Evolutionary conservation across 2,113 vertebrate genomes (phyloP).

Genomic region (Gymnobelideus leadbeateri): DNA sequence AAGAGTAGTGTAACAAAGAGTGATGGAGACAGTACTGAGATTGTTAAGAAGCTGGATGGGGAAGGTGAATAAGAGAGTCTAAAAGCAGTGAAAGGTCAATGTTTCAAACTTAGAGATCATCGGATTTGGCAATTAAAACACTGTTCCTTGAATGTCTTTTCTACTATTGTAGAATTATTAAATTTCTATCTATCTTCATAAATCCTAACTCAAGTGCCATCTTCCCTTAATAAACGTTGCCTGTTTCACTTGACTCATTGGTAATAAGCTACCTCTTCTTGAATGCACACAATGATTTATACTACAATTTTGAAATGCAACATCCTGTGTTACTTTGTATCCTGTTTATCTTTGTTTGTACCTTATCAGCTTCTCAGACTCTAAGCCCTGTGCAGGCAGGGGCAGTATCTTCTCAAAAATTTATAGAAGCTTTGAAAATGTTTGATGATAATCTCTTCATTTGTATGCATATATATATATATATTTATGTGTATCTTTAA

Average conservation of each 20-base stretch:
- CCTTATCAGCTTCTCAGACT: not conserved
- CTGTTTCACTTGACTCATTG: not conserved
- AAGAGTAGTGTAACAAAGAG: not conserved
- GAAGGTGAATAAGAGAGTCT: not conserved
- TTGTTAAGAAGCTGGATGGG: not conserved
- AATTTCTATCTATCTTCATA: not conserved
- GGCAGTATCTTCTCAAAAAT: not conserved
- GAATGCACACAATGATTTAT: not conserved
- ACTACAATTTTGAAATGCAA: not conserved
- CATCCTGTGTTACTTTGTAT: not conserved
- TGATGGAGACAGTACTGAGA: not conserved
- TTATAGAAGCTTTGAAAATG: not conserved
- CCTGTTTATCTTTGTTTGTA: not conserved
- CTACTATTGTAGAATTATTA: not conserved
- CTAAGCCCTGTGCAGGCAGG: not conserved
- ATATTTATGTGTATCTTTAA: not conserved
- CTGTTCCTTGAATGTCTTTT: not conserved
- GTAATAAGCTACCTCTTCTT: not conserved
- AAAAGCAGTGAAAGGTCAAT: not conserved
- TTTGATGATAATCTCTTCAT: not conserved
- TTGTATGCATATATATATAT: not conserved
- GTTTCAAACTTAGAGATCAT: not conserved
- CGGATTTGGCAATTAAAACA: not conserved
- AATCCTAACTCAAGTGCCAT: not conserved
- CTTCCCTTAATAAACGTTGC: not conserved